phyloP scores from a whole-genome alignment of 2,888 invertebrate species.

The Eumacrocentrus americanus region DNA sequence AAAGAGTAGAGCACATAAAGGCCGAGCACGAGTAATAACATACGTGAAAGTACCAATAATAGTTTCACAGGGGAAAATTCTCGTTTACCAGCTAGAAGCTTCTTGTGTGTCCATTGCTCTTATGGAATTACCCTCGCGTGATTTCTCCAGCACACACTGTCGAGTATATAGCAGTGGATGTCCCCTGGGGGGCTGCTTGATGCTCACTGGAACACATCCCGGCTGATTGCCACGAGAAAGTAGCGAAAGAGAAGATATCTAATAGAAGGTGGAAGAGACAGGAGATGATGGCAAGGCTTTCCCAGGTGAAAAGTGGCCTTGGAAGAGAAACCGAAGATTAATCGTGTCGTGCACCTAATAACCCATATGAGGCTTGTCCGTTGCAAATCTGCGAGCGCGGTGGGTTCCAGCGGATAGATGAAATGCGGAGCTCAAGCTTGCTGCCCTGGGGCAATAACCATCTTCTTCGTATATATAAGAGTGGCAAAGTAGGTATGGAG shows the following conservation, averaged over 20 bases:
- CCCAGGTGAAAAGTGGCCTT: constrained; percentile 29
- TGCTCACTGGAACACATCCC: background rate
- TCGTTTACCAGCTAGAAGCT: background rate
- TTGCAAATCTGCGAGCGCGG: background rate
- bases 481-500: constrained; percentile 52
- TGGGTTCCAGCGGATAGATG: background rate
- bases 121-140: background rate
- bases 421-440: background rate
- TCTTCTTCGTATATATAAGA: background rate
- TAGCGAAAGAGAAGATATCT: constrained; percentile 7
- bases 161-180: background rate
- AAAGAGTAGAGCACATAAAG: no score
- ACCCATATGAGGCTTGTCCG: constrained; percentile 23
- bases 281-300: constrained; percentile 27
- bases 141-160: background rate
- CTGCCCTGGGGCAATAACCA: constrained; percentile 37
- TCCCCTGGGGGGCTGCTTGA: background rate
- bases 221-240: constrained; percentile 2
- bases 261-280: constrained; percentile 4
- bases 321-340: constrained; percentile 35
- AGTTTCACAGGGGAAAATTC: background rate
- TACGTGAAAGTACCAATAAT: background rate
- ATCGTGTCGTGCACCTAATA: constrained; percentile 31
- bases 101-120: background rate
- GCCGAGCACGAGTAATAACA: background rate